phyloP scores from a whole-genome alignment of 2,888 invertebrate genomes.

The Cephus pygmeus region DNA sequence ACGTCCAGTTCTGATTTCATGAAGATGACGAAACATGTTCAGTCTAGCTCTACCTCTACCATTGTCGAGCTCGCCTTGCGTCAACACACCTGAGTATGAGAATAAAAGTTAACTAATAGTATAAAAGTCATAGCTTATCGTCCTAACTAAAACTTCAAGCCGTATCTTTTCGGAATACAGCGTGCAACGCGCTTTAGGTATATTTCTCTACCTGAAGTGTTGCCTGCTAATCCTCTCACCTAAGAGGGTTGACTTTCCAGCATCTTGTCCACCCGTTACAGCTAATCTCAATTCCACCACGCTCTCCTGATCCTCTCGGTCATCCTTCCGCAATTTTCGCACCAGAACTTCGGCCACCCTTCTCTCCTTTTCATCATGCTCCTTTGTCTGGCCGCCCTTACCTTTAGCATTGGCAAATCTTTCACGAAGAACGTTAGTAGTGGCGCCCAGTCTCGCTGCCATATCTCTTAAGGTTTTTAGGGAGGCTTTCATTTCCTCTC shows the following conservation, averaged over 20 bases:
- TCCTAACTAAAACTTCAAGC: neutral
- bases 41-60: conserved; percentile 93
- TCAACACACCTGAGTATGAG: conserved; percentile 80
- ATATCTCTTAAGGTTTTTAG: conserved; percentile 87
- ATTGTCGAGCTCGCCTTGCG: conserved; percentile 96
- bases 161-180: neutral
- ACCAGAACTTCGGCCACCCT: conserved; percentile 90
- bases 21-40: conserved; percentile 94
- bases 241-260: conserved; percentile 95
- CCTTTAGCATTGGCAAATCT: conserved; percentile 67
- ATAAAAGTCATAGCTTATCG: neutral
- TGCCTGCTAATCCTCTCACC: conserved; percentile 54
- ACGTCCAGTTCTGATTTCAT: conserved; percentile 93
- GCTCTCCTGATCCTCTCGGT: conserved; percentile 82
- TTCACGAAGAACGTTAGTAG: conserved; percentile 79
- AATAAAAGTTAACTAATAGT: neutral
- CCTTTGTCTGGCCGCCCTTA: conserved; percentile 37
- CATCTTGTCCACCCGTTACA: conserved; percentile 94
- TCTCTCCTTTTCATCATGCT: conserved; percentile 62
- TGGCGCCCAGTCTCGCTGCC: conserved; percentile 89
- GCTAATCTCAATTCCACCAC: conserved; percentile 89
- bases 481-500: conserved; percentile 87
- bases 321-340: conserved; percentile 75
- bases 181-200: conserved; percentile 27
- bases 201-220: conserved; percentile 47